Base-by-base conservation (phyloP, 2,113 vertebrate genomes). In the Aphyosemion australe region DNA sequence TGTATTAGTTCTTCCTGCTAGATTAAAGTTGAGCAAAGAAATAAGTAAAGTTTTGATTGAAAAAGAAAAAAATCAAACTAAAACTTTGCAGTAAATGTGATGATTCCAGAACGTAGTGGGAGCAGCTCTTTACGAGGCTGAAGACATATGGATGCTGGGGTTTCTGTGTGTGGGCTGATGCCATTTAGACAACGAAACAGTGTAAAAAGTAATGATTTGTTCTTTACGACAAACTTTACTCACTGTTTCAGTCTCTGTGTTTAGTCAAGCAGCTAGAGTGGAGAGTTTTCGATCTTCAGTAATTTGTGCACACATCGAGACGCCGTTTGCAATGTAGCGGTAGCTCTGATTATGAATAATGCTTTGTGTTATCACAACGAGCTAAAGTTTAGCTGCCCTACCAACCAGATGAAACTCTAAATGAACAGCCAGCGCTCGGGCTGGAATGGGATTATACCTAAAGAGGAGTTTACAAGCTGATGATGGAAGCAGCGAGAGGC, bases 391-490 rank as follows among this genome's bases (percentile, higher is more conserved):
- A 32, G 14, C 4, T 53, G 14, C 60, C 13, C 39, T 10, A 12
- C 21, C 64, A 19, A 69, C 20, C 42, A 50, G 10, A 50, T 42
- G 39, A 43, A 57, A 7, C 47, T 20, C 48, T 52, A 39, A 70
- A 61, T n/a, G 58, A 21, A 60, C 15, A 45, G 18, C 34, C 21
- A 45, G 60, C 64, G 54, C 48, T 46, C 0, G 14, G 37, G 61
- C 9, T 72, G 46, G 61, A 64, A 61, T 52, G 58, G 48, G 51
- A 67, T 69, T 66, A 58, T 31, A 37, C 15, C 15, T 4, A 60
- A 13, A 34, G 63, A 37, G 14, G 53, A 72, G 19, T 13, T 65
- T 54, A 74, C 45, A 68, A 47, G 65, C 19, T 57, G 58, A 67
- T 53, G 53, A 60, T 54, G 11, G 12, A 63, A 65, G 51, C 5